These are phyloP conservation scores for Gadopsis marmoratus DNA, from an alignment of 2,797 vertebrate genomes.

Conservation along the genomic window DNA sequence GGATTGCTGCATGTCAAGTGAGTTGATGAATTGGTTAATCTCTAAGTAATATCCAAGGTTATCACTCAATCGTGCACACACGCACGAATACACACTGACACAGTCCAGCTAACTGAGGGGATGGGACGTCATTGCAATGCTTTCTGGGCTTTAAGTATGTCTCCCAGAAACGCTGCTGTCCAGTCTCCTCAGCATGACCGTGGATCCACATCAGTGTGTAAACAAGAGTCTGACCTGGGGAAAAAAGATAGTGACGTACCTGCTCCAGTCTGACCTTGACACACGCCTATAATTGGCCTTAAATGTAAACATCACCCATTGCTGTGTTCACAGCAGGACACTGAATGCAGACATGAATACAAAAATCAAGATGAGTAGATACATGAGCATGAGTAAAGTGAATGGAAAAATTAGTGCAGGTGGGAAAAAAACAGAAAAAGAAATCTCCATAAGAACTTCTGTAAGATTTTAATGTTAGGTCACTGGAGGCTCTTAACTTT, in stretches of 20 bases:
- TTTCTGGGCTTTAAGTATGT: no score
- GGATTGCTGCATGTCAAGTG: slow-evolving; percentile 34
- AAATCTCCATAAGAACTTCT: not conserved
- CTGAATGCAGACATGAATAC: slow-evolving; percentile 6
- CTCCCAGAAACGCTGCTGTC: slow-evolving; percentile 2
- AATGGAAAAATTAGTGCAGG: slow-evolving; percentile 15
- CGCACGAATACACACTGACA: not conserved
- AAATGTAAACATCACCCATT: slow-evolving; percentile 30
- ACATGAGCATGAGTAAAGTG: not conserved
- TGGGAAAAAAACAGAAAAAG: not conserved
- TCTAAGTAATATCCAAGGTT: slow-evolving; percentile 59
- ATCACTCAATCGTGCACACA: slow-evolving; percentile 31
- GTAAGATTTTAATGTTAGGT: slow-evolving; percentile 5
- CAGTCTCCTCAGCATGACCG: slow-evolving; percentile 23
- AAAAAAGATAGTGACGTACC: slow-evolving; percentile 44
- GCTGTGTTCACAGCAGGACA: slow-evolving; percentile 19
- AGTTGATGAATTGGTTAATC: slow-evolving; percentile 61
- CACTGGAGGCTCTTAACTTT: slow-evolving; percentile 15
- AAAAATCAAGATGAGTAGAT: slow-evolving; percentile 39
- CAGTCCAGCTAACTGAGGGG: slow-evolving; percentile 22
- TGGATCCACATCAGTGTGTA: slow-evolving; percentile 32
- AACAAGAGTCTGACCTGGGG: slow-evolving; percentile 39
- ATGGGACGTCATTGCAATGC: slow-evolving; percentile 41
- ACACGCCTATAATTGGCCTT: not conserved
- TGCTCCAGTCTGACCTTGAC: slow-evolving; percentile 35